phyloP scores from a whole-genome alignment of 2,797 vertebrate genomes.

The Sitta carolinensis region DNA sequence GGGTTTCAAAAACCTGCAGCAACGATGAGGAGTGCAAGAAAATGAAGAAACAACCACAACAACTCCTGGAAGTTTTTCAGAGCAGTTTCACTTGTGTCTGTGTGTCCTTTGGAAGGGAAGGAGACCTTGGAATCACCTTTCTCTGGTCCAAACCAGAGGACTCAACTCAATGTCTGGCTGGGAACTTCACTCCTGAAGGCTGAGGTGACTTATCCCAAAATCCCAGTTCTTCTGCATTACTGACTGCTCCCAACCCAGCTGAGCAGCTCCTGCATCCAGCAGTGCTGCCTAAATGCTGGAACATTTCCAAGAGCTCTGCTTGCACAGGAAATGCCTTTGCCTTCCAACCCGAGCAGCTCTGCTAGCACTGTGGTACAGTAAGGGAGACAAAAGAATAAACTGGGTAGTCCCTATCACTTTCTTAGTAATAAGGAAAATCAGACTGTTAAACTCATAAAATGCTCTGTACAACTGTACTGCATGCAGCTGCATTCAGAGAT shows the following conservation, averaged over 20 bases:
- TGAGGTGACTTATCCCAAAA: neutral
- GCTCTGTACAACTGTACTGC: neutral
- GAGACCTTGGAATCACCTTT: neutral
- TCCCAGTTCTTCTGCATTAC: neutral
- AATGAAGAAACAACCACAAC: neutral
- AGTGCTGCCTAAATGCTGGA: neutral
- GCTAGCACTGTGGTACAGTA: neutral
- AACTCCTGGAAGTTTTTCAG: neutral
- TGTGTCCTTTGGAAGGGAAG: neutral
- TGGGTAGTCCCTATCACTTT: neutral
- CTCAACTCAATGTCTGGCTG: neutral
- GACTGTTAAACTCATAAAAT: neutral
- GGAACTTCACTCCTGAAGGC: neutral
- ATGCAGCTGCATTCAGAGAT: neutral
- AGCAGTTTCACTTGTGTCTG: neutral
- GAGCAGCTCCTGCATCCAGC: neutral
- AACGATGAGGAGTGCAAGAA: neutral
- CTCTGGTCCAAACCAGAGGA: neutral
- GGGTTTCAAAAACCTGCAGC: constrained; percentile 68
- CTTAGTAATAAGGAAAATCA: neutral
- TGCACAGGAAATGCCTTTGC: neutral
- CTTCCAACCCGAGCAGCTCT: neutral
- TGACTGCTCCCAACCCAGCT: neutral
- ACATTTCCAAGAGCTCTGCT: neutral
- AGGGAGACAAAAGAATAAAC: neutral